phyloP scores from a whole-genome alignment of 2,888 invertebrate species.

The Autographa gamma region DNA sequence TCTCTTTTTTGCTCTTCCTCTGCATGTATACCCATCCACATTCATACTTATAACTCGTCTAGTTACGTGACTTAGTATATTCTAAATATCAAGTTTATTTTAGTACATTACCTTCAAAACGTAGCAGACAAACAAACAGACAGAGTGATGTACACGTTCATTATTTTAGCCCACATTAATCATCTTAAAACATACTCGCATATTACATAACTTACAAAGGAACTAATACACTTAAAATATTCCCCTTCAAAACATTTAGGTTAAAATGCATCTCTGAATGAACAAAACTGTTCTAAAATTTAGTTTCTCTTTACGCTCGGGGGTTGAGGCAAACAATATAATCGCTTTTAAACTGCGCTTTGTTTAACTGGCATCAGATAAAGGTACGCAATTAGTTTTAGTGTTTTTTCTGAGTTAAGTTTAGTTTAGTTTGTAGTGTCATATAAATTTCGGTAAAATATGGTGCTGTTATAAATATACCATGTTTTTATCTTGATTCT shows the following conservation, averaged over 20 bases:
- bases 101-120: background rate
- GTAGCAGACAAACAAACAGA: background rate
- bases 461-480: too few relatives aligned
- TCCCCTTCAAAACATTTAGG: conserved; percentile 11
- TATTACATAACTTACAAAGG: background rate
- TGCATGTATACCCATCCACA: too few relatives aligned
- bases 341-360: conserved; percentile 35
- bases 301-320: conserved; percentile 29
- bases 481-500: too few relatives aligned
- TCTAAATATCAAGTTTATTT: background rate
- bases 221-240: conserved; percentile 7
- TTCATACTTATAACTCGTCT: too few relatives aligned
- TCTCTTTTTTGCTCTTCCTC: too few relatives aligned
- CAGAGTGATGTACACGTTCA: background rate
- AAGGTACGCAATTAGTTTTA: conserved; percentile 9
- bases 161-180: background rate
- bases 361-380: conserved; percentile 23
- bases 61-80: too few relatives aligned
- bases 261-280: conserved; percentile 21
- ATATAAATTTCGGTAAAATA: background rate
- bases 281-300: conserved; percentile 41
- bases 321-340: conserved; percentile 35
- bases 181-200: background rate
- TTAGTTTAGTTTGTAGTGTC: background rate
- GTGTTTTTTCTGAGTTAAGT: background rate